Evolutionary conservation across 2,888 invertebrate species (phyloP).

Genomic region (Pimpla rufipes): DNA sequence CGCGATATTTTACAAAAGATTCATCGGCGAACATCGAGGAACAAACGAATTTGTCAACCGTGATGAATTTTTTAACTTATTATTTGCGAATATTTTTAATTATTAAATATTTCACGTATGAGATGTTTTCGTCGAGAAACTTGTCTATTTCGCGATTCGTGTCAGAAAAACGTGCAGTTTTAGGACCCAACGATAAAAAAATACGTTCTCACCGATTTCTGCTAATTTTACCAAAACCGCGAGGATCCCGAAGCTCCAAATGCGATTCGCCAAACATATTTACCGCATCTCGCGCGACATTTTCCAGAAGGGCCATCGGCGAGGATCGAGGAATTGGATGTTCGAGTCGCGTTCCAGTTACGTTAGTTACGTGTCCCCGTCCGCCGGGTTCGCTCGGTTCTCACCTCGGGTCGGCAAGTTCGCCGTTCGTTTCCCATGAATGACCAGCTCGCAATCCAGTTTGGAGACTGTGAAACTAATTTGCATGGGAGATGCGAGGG

Average conservation of each 20-base stretch:
- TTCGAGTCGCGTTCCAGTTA: slow-evolving; percentile 49
- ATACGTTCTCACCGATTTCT: no score
- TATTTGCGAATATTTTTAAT: no score
- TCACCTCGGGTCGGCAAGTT: slow-evolving; percentile 56
- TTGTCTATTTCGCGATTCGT: no score
- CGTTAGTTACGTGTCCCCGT: slow-evolving; percentile 42
- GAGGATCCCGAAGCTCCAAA: not conserved
- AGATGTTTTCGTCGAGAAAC: no score
- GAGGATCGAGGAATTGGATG: slow-evolving; percentile 31
- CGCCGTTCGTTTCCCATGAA: slow-evolving; percentile 61
- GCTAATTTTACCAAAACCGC: no score
- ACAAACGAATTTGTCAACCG: no score
- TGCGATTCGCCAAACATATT: not conserved
- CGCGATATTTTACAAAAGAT: no score
- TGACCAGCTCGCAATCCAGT: slow-evolving; percentile 69
- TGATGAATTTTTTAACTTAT: not conserved
- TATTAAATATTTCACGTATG: no score
- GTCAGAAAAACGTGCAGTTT: no score
- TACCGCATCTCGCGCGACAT: not conserved
- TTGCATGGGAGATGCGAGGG: slow-evolving; percentile 66
- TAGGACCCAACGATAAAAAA: no score
- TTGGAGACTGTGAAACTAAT: slow-evolving; percentile 71
- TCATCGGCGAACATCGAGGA: no score
- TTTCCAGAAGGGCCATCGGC: slow-evolving; percentile 7
- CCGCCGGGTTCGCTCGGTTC: slow-evolving; percentile 48